Conservation (phyloP, 2,888 invertebrate genomes). For the Pasiphila rectangulata region DNA sequence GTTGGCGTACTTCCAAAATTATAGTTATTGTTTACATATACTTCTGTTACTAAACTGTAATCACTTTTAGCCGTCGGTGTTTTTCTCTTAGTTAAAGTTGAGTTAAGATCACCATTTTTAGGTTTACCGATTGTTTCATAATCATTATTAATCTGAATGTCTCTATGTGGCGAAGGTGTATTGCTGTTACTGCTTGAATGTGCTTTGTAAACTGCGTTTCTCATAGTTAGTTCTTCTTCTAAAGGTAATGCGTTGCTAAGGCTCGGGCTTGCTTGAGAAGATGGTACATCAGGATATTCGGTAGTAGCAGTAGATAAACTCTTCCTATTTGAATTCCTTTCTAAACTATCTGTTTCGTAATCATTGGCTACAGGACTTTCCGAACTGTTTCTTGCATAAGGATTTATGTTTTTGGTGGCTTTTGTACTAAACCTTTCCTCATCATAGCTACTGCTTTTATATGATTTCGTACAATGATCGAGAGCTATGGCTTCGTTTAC, state of each 20-base stretch:
- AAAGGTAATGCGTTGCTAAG: slow-evolving; percentile 87
- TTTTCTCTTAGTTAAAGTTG: slow-evolving; percentile 38
- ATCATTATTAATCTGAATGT: slow-evolving; percentile 56
- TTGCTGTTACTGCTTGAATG: slow-evolving; percentile 80
- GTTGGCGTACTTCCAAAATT: slow-evolving; percentile 82
- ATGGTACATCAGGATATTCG: slow-evolving; percentile 83
- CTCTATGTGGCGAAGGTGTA: slow-evolving; percentile 68
- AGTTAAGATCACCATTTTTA: slow-evolving; percentile 10
- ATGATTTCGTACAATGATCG: slow-evolving; percentile 68
- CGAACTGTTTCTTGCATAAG: slow-evolving; percentile 53
- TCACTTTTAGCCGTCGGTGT: slow-evolving; percentile 54
- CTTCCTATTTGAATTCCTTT: slow-evolving; percentile 79
- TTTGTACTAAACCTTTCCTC: slow-evolving; percentile 65
- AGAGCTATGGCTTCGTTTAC: slow-evolving; percentile 84
- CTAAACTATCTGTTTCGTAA: slow-evolving; percentile 88
- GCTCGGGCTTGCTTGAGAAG: slow-evolving; percentile 87
- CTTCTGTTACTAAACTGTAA: slow-evolving; percentile 88
- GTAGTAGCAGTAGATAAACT: slow-evolving; percentile 81
- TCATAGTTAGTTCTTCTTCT: slow-evolving; percentile 90
- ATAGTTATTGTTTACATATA: slow-evolving; percentile 89
- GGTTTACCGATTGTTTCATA: slow-evolving; percentile 66
- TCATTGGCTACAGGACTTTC: slow-evolving; percentile 78
- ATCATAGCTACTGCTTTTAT: slow-evolving; percentile 66
- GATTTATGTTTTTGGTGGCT: slow-evolving; percentile 40
- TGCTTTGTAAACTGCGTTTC: slow-evolving; percentile 86